Conservation (phyloP, 2,888 invertebrate genomes). For the Cantharis nigra region DNA sequence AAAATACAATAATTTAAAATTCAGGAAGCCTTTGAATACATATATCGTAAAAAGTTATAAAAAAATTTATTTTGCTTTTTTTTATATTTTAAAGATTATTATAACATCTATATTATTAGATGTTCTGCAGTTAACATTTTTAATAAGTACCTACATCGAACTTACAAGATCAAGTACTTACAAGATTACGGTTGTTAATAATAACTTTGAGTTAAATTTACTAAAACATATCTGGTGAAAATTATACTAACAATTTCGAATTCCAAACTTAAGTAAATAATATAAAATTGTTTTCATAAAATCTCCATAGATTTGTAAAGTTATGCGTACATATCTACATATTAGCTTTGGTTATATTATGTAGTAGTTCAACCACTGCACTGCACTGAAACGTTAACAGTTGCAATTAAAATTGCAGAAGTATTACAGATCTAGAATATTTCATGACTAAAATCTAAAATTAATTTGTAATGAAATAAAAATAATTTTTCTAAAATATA, state of each 20-base stretch:
- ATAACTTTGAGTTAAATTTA: not conserved
- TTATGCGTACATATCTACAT: not conserved
- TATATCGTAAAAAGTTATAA: too few species aligned
- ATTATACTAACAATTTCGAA: not conserved
- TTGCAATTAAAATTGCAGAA: not conserved
- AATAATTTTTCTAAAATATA: too few species aligned
- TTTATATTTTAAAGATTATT: too few species aligned
- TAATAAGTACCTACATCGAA: not conserved
- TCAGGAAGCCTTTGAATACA: too few species aligned
- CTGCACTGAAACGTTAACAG: not conserved
- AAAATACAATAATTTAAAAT: too few species aligned
- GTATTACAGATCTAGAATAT: not conserved
- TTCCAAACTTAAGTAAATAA: not conserved
- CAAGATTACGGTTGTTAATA: not conserved
- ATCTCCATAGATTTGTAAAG: not conserved
- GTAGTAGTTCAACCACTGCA: too few species aligned
- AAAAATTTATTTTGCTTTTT: too few species aligned
- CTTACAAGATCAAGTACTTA: too few species aligned
- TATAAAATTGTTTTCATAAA: not conserved
- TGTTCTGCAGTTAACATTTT: not conserved
- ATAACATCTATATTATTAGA: not conserved
- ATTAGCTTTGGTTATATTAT: not conserved
- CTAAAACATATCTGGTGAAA: not conserved
- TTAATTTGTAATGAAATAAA: too few species aligned
- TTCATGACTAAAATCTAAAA: too few species aligned